Percentiles rank a stretch among this genome's conserved stretches.
Conservation (phyloP, 2,797 vertebrate genomes). For the Synaphobranchus kaupii region DNA sequence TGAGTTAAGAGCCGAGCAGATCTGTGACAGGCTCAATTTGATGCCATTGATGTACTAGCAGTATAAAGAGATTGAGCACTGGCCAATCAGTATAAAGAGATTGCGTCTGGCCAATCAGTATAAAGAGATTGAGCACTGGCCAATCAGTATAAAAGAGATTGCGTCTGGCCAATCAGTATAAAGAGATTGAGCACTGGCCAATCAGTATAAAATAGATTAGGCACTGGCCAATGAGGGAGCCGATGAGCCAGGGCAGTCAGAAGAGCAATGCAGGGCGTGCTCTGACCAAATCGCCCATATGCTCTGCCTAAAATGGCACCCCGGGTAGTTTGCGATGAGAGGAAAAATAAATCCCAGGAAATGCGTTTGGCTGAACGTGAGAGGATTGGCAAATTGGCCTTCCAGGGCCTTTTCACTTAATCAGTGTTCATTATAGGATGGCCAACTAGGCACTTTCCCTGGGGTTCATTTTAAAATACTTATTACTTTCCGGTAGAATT, state of each 20-base stretch:
- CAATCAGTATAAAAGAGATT: too few species aligned
- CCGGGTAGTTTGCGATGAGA: background rate
- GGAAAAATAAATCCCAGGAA: background rate
- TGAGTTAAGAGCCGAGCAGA: slow-evolving; percentile 91
- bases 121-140: slow-evolving; percentile 69
- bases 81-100: too few species aligned
- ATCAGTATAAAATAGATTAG: too few species aligned
- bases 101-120: slow-evolving; percentile 45
- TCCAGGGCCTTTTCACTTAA: background rate
- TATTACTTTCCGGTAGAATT: background rate
- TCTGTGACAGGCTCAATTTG: slow-evolving; percentile 91
- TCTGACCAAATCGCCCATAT: background rate
- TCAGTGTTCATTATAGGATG: background rate
- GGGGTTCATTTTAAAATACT: background rate
- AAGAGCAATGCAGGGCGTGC: background rate
- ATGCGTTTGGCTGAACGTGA: background rate
- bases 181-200: slow-evolving; percentile 55
- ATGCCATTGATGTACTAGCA: slow-evolving; percentile 78
- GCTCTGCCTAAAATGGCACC: background rate
- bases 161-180: too few species aligned
- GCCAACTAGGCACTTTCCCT: background rate
- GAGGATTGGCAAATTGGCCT: background rate
- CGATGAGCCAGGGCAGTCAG: background rate
- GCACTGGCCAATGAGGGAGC: background rate
- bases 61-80: slow-evolving; percentile 72